Base-by-base conservation (phyloP, 2,797 vertebrate species). In the Oryzias dopingdopingensis region DNA sequence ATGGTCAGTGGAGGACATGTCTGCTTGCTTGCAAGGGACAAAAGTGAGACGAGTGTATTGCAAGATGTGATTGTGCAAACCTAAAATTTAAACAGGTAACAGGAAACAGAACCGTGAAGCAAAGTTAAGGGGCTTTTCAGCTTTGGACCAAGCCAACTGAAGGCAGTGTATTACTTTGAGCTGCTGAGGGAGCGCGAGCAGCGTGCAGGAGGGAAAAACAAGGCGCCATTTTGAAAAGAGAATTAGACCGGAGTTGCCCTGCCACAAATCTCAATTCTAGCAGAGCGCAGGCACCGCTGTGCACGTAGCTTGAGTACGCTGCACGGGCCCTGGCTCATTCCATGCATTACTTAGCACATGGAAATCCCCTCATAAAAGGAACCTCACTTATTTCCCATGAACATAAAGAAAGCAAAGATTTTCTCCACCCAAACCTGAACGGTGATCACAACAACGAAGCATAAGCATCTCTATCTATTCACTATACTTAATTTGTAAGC, bases 141-240 rank as follows among this genome's bases (percentile, higher is more conserved):
- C 73, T 83, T 4, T 66, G 82, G 73, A 78, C 67, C 51, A 69
- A 64, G 64, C 54, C 53, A 53, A 83, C 68, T 78, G 76, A 80
- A 86, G 79, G 81, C 77, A 78, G 77, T 65, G 77, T 78, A 50
- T 72, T 76, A 81, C 80, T 85, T 77, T 84, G 82, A 83, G 83
- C 73, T 68, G 81, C 79, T 55, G 74, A 84, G 81, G 79, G 80
- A 81, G 77, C 69, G 66, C 72, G 84, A 83, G 61, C 75, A 72
- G 71, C 13, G 81, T 81, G 88, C 79, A 70, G 66, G 70, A 78
- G 83, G 82, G 81, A 79, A 85, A 89, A 88, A 86, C 80, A 88
- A 77, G 83, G 77, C 87, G 87, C 89, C 89, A 90, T 90, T 90
- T 90, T 90, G 88, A 76, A 89, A 81, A 76, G 83, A 59, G 82